Evolutionary conservation across 92 coral and sea anemone genomes (phyloP), one percentile per base, ranked within the genome.

Genomic region (Heteractis magnifica): DNA sequence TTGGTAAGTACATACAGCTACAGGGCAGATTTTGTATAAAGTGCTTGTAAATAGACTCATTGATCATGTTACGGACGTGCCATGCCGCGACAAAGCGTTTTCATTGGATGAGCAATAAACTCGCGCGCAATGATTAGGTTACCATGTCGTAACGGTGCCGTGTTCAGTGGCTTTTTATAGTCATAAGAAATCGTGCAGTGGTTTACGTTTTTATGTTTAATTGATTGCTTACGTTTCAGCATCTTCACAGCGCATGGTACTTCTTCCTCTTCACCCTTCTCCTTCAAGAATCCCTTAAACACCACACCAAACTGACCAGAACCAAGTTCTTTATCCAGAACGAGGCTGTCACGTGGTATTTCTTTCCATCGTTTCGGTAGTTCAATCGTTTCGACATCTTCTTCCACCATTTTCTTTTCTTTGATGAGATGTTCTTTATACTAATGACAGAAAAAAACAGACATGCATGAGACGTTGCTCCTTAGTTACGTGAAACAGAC

Each of bases 161-260:
- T 26, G 3, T 34, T 34, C 44, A 34, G 44, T 34, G 44, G 44
- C 44, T 34, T 34, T 2, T 34, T 34, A 34, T 34, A 34, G 44
- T 34, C 44, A 34, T 34, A 34, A 34, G 44, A 34, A 34, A 34
- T 34, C 65, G 18, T 59, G 18, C 1, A 5, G 18, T n/a, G n/a
- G n/a, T 59, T 11, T n/a, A n/a, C 15, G 65, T n/a, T n/a, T 59
- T 13, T 6, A 59, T 59, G 14, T n/a, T 3, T 62, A 18, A 9
- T n/a, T 9, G 70, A 6, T 62, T 9, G 65, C 84, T 79, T 74
- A 85, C 88, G 60, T 71, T 85, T 85, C n/a, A 79, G 44, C 84
- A 85, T 85, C 59, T 79, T 85, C 13, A 85, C 84, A 11, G 88
- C 88, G 68, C 88, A 85, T 4, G 79, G 75, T 3, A 48, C 14